These are phyloP conservation scores for Tetramorium alpestre DNA, from an alignment of 1,140 invertebrate species.

Conservation along the genomic window DNA sequence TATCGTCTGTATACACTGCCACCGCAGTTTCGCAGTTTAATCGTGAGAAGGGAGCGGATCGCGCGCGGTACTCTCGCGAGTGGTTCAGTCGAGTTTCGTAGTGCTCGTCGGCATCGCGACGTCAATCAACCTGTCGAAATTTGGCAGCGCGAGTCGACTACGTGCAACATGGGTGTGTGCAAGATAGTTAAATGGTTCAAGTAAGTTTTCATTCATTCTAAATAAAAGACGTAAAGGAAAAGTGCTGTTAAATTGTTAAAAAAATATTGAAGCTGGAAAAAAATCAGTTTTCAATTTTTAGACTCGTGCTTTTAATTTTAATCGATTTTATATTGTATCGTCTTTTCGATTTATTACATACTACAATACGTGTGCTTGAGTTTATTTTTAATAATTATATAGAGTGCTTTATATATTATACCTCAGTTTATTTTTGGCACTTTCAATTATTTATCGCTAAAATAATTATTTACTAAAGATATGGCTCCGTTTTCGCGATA, in stretches of 20 bases:
- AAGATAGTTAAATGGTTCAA: slow-evolving; percentile 79
- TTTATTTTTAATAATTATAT: neutral
- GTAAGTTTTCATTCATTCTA: slow-evolving; percentile 73
- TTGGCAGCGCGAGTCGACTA: slow-evolving; percentile 36
- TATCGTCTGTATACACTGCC: slow-evolving; percentile 32
- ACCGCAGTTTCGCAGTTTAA: slow-evolving; percentile 45
- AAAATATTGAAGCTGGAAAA: neutral
- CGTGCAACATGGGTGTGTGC: slow-evolving; percentile 77
- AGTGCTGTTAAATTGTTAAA: neutral
- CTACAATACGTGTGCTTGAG: too few species aligned
- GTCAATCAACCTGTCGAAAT: slow-evolving; percentile 44
- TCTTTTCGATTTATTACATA: neutral
- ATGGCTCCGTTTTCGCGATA: neutral
- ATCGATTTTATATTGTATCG: neutral
- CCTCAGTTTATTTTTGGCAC: too few species aligned
- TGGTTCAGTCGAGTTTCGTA: slow-evolving; percentile 36
- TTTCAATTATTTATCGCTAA: neutral
- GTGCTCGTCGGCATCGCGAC: slow-evolving; percentile 55
- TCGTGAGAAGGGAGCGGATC: slow-evolving; percentile 57
- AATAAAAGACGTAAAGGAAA: neutral
- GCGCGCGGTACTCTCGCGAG: slow-evolving; percentile 2
- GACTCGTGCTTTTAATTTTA: neutral
- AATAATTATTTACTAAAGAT: neutral
- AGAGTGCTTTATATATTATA: neutral
- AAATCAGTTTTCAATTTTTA: neutral